phyloP scores from a whole-genome alignment of 2,888 invertebrate genomes.

The Drosophila subsilvestris region DNA sequence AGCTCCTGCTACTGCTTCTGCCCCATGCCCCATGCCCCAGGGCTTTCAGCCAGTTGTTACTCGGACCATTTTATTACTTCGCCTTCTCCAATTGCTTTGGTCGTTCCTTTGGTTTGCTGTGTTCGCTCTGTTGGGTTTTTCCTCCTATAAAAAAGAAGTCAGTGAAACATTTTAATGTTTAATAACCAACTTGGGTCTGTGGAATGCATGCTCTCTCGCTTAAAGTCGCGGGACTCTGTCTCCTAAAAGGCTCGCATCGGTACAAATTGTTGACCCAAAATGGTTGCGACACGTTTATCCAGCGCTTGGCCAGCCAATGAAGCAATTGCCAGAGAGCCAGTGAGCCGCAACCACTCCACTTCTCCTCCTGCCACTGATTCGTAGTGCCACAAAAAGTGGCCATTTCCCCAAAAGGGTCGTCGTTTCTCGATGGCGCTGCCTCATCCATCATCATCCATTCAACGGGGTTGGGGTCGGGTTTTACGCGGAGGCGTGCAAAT shows the following conservation, averaged over 20 bases:
- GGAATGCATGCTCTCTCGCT: slow-evolving; percentile 48
- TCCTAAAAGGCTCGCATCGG: slow-evolving; percentile 30
- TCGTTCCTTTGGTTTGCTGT: slow-evolving; percentile 11
- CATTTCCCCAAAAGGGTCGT: slow-evolving; percentile 53
- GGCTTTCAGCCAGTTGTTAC: slow-evolving; percentile 31
- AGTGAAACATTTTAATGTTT: slow-evolving; percentile 56
- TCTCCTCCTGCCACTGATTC: slow-evolving; percentile 47
- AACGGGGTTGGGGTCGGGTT: not conserved
- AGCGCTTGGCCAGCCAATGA: slow-evolving; percentile 52
- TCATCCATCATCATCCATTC: slow-evolving; percentile 29
- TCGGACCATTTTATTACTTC: slow-evolving; percentile 31
- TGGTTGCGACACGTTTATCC: slow-evolving; percentile 50
- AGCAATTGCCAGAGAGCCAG: slow-evolving; percentile 49
- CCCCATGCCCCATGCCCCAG: slow-evolving; percentile 14
- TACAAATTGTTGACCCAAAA: slow-evolving; percentile 65
- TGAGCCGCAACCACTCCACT: not conserved
- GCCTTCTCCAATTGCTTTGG: slow-evolving; percentile 17
- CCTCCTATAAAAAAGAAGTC: slow-evolving; percentile 28
- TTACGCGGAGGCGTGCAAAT: slow-evolving; percentile 41
- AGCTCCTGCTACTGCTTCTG: not conserved
- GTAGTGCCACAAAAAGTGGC: slow-evolving; percentile 50
- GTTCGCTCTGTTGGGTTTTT: slow-evolving; percentile 24
- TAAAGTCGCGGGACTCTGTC: slow-evolving; percentile 5
- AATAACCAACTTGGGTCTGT: slow-evolving; percentile 61
- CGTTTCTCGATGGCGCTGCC: slow-evolving; percentile 6